phyloP scores from a whole-genome alignment of 2,113 vertebrate species.

The Percopsis transmontana region DNA sequence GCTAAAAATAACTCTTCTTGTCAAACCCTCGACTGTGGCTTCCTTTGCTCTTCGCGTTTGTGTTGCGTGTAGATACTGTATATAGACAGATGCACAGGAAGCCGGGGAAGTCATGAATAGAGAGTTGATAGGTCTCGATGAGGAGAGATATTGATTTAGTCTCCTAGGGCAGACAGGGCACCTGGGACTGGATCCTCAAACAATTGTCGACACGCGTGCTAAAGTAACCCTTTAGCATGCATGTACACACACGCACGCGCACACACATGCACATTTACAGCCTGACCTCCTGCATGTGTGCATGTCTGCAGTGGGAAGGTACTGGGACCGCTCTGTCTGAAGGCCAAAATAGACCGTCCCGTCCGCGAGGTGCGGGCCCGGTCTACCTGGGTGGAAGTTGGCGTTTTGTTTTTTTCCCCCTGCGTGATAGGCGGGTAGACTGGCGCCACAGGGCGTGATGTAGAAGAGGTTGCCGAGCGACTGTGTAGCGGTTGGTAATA shows the following conservation, averaged over 20 bases:
- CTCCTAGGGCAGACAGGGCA: conserved; percentile 25
- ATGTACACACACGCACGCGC: background rate
- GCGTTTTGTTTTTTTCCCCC: no score
- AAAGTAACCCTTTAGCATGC: conserved; percentile 15
- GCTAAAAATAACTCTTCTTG: background rate
- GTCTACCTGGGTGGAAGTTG: no score
- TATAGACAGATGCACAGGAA: conserved; percentile 7
- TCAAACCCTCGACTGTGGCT: background rate
- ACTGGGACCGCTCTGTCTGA: background rate
- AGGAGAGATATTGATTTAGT: conserved; percentile 54
- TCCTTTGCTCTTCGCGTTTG: background rate
- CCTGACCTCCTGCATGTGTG: background rate
- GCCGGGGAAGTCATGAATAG: conserved; percentile 8
- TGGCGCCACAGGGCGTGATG: no score
- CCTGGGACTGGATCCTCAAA: conserved; percentile 19
- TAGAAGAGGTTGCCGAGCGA: no score
- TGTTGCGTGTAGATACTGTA: background rate
- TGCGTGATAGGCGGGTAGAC: no score
- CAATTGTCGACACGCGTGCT: conserved; percentile 43
- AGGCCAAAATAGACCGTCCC: no score
- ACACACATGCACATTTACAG: conserved; percentile 1
- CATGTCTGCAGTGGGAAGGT: background rate
- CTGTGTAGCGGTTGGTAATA: no score
- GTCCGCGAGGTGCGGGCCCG: no score
- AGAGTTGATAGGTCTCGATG: conserved; percentile 34